Base-by-base conservation (phyloP, 2,113 vertebrate genomes). In the Thinocorus orbignyianus region DNA sequence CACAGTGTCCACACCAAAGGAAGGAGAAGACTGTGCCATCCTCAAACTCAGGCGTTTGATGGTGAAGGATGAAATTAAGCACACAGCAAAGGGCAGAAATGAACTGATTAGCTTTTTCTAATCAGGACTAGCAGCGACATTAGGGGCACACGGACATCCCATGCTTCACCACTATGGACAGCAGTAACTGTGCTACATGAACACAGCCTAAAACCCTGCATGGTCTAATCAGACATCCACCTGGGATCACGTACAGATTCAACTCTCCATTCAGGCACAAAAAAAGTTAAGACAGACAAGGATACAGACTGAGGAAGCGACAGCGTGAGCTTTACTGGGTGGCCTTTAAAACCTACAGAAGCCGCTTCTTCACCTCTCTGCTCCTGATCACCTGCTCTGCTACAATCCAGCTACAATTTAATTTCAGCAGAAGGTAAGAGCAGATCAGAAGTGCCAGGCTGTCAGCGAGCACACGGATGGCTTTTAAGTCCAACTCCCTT, bases 151-250 rank as follows among this genome's bases (percentile, higher is more conserved):
- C 5, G 61, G 30, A 61, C 35, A 54, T 60, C 5, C 24, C 33
- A 31, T 2, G 9, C 13, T 51, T 66, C 30, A 33, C 24, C 0
- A 0, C 12, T 39, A 28, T 0, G 0, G n/a, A 35, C 0, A 73
- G 16, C 5, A 83, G 28, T n/a, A 37, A 74, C 22, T 71, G 1
- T 3, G 26, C 33, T 33, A 78, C n/a, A 35, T 17, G 35, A 55
- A 66, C 16, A 74, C 1, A 49, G n/a, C 5, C 30, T 41, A 44
- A 83, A 55, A 58, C 37, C 25, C 33, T 48, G 18, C 31, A 52
- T 5, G 18, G 17, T 44, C 68, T 90, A 35, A 31, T 49, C 46
- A 70, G 39, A 33, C 7, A 25, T 58, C 77, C n/a, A 14, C 3
- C 8, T 19, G 24, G 24, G 72, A 62, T 30, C 22, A 31, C 0